Base-by-base conservation (phyloP, 2,888 invertebrate genomes). In the Apamea monoglypha region DNA sequence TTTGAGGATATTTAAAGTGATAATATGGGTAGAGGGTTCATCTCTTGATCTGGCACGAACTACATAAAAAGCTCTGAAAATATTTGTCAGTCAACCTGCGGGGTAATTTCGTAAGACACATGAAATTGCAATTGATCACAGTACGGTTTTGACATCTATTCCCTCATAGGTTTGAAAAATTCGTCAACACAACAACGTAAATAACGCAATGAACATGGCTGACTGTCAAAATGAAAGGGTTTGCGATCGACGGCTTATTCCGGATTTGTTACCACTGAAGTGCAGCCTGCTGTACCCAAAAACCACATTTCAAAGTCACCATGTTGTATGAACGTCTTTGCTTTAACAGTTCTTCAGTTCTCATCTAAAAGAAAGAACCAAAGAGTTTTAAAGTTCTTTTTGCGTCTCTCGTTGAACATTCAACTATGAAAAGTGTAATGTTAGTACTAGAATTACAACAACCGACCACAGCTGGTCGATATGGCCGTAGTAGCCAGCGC, bases 1-100 rank as follows among this genome's bases (percentile, higher is more conserved):
- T 83, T 71, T 66, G 44, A 14, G 44, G 21, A 72, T 81, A n/a
- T 81, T 81, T 81, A n/a, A 67, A 84, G 32, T 84, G 50, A 67
- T 61, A 21, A 4, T 18, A 10, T 68, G 14, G 14, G 29, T 6
- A n/a, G 14, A n/a, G 2, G 4, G 25, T 32, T 77, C 47, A 16
- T 76, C 16, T 47, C 1, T 76, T 2, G 8, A n/a, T 32, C 56
- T 75, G 14, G 3, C 16, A 47, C 1, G 12, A n/a, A 21, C 1
- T 29, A 36, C 36, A 7, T 64, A 70, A n/a, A 59, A 56, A 25
- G 1, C 25, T 25, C 3, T 56, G 56, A 56, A 32, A 21, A 63
- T 59, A n/a, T n/a, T 59, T 14, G 4, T 1, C n/a, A 59, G 12
- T 5, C 12, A 56, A 59, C 59, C n/a, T 12, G n/a, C 53, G n/a